Evolutionary conservation across 2,888 invertebrate species (phyloP).

Genomic region (Cantharis rufa): DNA sequence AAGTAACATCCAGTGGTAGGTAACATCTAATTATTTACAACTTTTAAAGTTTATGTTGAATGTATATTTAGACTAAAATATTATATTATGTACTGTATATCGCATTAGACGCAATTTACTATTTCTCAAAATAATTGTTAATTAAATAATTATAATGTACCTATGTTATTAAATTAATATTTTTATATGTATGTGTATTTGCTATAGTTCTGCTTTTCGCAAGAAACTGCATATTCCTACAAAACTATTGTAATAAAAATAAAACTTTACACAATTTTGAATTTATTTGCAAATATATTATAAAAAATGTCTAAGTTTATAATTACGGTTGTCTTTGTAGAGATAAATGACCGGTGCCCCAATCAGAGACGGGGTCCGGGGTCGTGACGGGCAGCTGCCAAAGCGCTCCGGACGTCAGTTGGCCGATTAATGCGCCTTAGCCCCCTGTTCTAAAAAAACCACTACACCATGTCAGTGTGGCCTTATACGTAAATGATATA

Average conservation of each 20-base stretch:
- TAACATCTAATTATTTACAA: background rate
- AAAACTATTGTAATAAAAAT: background rate
- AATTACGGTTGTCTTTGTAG: conserved; percentile 42
- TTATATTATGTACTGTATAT: no score
- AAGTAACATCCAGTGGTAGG: background rate
- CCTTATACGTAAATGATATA: conserved; percentile 35
- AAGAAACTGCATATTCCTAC: background rate
- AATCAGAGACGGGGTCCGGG: conserved; percentile 28
- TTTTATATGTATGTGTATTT: no score
- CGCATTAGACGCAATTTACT: no score
- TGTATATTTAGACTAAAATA: background rate
- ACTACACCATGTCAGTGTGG: conserved; percentile 33
- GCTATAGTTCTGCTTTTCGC: no score
- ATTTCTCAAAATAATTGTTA: no score
- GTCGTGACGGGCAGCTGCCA: conserved; percentile 34
- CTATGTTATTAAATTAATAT: no score
- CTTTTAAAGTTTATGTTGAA: background rate
- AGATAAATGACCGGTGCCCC: conserved; percentile 43
- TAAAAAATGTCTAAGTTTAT: conserved; percentile 37
- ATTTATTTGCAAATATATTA: background rate
- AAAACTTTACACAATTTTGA: background rate
- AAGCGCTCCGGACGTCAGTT: conserved; percentile 36
- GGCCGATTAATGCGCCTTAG: conserved; percentile 35
- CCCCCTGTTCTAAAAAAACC: conserved; percentile 30
- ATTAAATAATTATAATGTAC: no score